A percentile compares a stretch with the other conserved stretches of the same genome.
These are phyloP conservation scores for Albula glossodonta DNA, from an alignment of 2,113 vertebrate genomes.

Conservation along the genomic window DNA sequence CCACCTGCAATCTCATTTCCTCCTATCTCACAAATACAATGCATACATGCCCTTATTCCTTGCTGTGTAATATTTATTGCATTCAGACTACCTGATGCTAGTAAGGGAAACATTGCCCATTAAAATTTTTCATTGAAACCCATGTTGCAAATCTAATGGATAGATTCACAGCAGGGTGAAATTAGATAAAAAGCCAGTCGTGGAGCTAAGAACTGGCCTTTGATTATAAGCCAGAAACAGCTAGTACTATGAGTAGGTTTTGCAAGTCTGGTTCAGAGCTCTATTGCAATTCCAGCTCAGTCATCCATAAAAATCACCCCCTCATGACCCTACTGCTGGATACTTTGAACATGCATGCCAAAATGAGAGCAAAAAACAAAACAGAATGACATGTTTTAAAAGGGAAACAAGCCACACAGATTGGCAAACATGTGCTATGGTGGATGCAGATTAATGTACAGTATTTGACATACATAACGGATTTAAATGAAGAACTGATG, in stretches of 20 bases:
- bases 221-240: neutral
- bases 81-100: neutral
- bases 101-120: neutral
- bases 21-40: neutral
- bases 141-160: neutral
- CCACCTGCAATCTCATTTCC: neutral
- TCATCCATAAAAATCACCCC: neutral
- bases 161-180: neutral
- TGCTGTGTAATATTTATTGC: neutral
- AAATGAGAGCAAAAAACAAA: neutral
- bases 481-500: neutral
- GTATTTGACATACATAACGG: neutral
- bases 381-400: neutral
- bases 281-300: neutral
- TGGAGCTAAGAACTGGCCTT: neutral
- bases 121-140: neutral
- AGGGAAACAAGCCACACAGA: neutral
- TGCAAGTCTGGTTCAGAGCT: neutral
- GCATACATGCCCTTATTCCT: neutral
- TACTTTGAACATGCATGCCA: neutral
- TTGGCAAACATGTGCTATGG: neutral
- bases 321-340: neutral
- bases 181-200: neutral
- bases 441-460: neutral
- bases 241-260: neutral